Percentiles rank a stretch among this genome's conserved stretches.
Evolutionary conservation across 1,140 invertebrate genomes (phyloP).

Genomic region (Drosophila athabasca): DNA sequence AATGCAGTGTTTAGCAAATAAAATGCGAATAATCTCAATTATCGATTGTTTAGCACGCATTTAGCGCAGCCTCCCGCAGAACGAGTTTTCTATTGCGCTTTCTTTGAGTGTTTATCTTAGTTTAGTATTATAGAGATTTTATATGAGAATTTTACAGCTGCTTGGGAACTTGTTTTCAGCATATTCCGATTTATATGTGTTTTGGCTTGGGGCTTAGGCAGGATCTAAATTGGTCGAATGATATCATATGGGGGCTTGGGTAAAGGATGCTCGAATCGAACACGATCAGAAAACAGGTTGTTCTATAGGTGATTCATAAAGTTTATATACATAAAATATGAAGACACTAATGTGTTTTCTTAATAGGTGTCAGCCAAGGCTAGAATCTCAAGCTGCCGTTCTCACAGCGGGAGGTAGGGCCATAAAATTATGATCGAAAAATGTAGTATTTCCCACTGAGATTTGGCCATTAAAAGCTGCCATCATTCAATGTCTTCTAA

Average conservation of each 20-base stretch:
- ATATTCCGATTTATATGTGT: conserved; percentile 32
- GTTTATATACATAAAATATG: conserved; percentile 21
- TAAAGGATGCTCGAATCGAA: conserved; percentile 37
- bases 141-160: conserved; percentile 48
- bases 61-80: conserved; percentile 9
- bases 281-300: conserved; percentile 26
- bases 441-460: conserved; percentile 25
- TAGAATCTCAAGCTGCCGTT: conserved; percentile 14
- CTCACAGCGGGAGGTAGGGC: conserved; percentile 5
- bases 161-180: conserved; percentile 29
- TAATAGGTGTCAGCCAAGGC: conserved; percentile 41
- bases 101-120: conserved; percentile 34
- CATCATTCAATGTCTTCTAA: conserved; percentile 10
- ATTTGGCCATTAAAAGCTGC: background rate
- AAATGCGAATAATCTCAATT: conserved; percentile 49
- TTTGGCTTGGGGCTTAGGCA: conserved; percentile 32
- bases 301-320: conserved; percentile 24
- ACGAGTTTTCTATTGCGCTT: conserved; percentile 48
- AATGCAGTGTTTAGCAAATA: conserved; percentile 10
- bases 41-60: conserved; percentile 32
- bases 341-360: conserved; percentile 45
- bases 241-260: conserved; percentile 26
- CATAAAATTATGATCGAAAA: conserved; percentile 11
- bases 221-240: conserved; percentile 38
- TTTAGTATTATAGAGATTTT: conserved; percentile 15